These are phyloP conservation scores for Calidris pugnax DNA, from an alignment of 2,113 vertebrate genomes.

Conservation along the genomic window DNA sequence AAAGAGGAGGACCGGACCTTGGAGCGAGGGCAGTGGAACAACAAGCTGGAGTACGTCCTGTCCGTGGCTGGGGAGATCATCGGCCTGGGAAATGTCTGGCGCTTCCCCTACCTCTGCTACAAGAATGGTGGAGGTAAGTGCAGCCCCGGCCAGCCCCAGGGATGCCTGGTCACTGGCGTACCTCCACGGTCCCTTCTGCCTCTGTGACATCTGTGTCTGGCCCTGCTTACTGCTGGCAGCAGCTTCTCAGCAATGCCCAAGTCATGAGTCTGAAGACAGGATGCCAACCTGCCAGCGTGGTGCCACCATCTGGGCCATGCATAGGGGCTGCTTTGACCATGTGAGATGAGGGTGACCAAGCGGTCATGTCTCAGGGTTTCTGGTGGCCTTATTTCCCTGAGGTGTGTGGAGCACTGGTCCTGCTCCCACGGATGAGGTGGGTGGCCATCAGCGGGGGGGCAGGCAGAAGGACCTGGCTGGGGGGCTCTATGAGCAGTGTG, in stretches of 20 bases:
- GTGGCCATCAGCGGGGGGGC: background rate
- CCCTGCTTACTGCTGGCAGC: background rate
- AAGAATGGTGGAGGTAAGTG: conserved; percentile 93
- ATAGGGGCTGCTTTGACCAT: background rate
- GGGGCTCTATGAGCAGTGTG: rapidly evolving
- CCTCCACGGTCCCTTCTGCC: rapidly evolving
- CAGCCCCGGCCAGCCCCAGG: background rate
- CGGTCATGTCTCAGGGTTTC: background rate
- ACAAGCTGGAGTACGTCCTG: conserved; percentile 89
- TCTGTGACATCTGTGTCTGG: rapidly evolving
- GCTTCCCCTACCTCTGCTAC: conserved; percentile 95
- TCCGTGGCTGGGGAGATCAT: conserved; percentile 92
- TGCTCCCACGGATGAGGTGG: background rate
- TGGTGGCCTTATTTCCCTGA: background rate
- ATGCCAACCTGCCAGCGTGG: rapidly evolving
- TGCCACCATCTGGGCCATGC: background rate
- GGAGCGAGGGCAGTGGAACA: conserved; percentile 90
- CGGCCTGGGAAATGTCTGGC: conserved; percentile 92
- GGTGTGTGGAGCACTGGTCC: background rate
- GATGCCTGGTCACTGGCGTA: background rate
- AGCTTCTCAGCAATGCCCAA: background rate
- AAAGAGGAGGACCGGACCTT: conserved; percentile 22
- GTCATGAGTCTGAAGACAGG: background rate
- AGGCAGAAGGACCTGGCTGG: background rate
- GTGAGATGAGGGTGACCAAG: rapidly evolving